Percentiles rank a stretch among this genome's conserved stretches.
Evolutionary conservation across 2,797 vertebrate genomes (phyloP).

Genomic region (Clarias platycephalus): DNA sequence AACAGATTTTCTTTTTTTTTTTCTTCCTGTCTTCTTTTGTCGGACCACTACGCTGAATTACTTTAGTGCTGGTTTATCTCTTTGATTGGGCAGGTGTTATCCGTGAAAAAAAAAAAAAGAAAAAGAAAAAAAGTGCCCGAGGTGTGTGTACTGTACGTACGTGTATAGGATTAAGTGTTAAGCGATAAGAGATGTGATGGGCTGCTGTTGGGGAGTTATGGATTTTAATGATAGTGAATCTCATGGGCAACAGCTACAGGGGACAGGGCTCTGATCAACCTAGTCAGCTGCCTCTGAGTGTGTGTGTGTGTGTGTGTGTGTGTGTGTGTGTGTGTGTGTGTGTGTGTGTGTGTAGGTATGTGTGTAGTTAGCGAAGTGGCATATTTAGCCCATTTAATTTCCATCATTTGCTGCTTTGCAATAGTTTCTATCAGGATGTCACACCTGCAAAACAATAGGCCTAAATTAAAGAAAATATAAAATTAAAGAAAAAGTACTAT

Average conservation of each 20-base stretch:
- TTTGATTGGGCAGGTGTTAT: conserved; percentile 26
- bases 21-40: conserved; percentile 1
- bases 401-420: conserved; percentile 2
- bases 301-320: neutral
- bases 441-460: neutral
- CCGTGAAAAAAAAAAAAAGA: neutral
- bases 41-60: conserved; percentile 11
- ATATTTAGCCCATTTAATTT: neutral
- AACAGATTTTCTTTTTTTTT: conserved; percentile 10
- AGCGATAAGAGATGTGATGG: conserved; percentile 28
- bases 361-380: neutral
- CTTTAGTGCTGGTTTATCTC: conserved; percentile 11
- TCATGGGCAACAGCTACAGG: conserved; percentile 27
- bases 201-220: conserved; percentile 23
- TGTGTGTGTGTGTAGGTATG: neutral
- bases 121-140: neutral
- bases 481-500: neutral
- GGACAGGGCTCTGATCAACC: conserved; percentile 10
- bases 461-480: neutral
- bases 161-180: conserved; percentile 47
- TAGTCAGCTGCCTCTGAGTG: neutral
- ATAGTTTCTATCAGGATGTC: neutral
- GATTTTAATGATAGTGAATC: conserved; percentile 38
- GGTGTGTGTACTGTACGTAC: conserved; percentile 36
- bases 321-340: neutral